A percentile compares a stretch with the other conserved stretches of the same genome.
phyloP scores from a whole-genome alignment of 2,113 vertebrate genomes.

The Lamprologus speciosus region DNA sequence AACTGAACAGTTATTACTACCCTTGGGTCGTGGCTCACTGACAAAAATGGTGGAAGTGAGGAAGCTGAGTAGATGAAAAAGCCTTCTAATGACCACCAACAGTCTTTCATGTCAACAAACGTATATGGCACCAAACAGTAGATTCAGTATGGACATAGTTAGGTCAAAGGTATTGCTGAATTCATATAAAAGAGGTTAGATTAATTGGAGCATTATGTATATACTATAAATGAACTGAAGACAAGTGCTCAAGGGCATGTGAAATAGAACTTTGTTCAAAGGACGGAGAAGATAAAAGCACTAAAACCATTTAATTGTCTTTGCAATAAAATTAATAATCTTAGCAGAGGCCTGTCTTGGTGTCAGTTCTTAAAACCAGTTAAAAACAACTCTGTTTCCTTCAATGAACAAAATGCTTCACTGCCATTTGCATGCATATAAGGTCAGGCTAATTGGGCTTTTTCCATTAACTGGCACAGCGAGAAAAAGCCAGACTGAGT shows the following conservation, averaged over 20 bases:
- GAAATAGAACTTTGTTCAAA: neutral
- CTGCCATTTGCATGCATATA: neutral
- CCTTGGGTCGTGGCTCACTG: neutral
- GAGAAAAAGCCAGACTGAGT: neutral
- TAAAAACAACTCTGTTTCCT: neutral
- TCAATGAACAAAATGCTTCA: neutral
- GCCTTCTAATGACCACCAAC: neutral
- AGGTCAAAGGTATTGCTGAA: neutral
- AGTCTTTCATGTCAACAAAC: neutral
- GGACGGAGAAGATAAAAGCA: neutral
- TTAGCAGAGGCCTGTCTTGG: neutral
- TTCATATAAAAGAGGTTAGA: neutral
- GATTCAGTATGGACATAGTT: neutral
- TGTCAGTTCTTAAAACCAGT: neutral
- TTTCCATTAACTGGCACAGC: constrained; percentile 13
- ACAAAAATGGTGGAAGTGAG: neutral
- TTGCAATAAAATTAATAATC: neutral
- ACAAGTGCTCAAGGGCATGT: neutral
- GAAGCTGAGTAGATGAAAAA: neutral
- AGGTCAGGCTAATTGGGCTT: neutral
- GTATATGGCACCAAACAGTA: neutral
- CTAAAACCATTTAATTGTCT: neutral
- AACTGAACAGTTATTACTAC: neutral
- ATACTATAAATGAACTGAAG: neutral
- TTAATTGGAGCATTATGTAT: neutral